A percentile compares a stretch with the other conserved stretches of the same genome.
phyloP scores from a whole-genome alignment of 35 echinoderm and acorn worm species.

The Apostichopus japonicus region DNA sequence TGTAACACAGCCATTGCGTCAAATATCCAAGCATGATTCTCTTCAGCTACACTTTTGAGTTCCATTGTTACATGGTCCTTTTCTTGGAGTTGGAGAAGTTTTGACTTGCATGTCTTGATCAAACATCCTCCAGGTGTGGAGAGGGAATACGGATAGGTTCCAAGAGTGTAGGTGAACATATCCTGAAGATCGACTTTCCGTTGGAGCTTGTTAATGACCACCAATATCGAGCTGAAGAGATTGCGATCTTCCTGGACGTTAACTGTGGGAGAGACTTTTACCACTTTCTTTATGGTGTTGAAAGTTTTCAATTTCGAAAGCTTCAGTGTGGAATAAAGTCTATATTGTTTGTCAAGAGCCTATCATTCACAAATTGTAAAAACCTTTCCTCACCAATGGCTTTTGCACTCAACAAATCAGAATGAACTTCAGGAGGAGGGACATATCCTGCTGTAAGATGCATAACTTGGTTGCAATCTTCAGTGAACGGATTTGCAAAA shows the following conservation, averaged over 20 bases:
- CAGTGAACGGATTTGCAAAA: slow-evolving; percentile 7
- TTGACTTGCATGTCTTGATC: too few relatives aligned
- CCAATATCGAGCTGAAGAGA: not conserved
- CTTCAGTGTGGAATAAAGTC: not conserved
- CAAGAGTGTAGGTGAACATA: too few relatives aligned
- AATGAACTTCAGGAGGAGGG: not conserved
- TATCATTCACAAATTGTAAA: not conserved
- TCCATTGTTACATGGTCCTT: too few relatives aligned
- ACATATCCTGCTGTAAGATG: not conserved
- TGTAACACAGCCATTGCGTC: too few relatives aligned
- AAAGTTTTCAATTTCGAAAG: not conserved
- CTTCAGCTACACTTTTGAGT: too few relatives aligned
- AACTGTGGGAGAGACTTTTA: not conserved
- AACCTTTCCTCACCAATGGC: not conserved
- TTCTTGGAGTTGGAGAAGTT: too few relatives aligned
- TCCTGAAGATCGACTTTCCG: too few relatives aligned
- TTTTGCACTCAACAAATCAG: not conserved
- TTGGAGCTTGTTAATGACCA: slow-evolving; percentile 31
- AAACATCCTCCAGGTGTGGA: too few relatives aligned
- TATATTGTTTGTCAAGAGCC: not conserved
- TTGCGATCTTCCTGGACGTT: not conserved
- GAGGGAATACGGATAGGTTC: too few relatives aligned
- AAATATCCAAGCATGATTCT: too few relatives aligned
- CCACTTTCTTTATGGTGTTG: not conserved
- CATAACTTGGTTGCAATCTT: not conserved